A percentile compares a stretch with the other conserved stretches of the same genome.
Evolutionary conservation across 2,113 vertebrate species (phyloP).

Genomic region (Istiophorus platypterus): DNA sequence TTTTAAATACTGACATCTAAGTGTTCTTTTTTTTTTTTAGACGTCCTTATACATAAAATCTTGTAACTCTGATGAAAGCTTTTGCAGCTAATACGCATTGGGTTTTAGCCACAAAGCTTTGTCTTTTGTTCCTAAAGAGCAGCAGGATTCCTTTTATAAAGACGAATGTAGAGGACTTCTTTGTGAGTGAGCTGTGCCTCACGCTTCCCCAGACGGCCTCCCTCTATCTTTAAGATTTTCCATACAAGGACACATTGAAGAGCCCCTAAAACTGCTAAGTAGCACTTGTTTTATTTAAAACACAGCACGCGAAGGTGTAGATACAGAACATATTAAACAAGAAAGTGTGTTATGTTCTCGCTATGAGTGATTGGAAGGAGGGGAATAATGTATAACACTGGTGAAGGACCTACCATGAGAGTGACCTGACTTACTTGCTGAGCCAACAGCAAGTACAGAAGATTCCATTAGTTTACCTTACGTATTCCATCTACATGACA

Average conservation of each 20-base stretch:
- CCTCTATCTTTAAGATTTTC: conserved; percentile 46
- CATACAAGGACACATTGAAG: conserved; percentile 31
- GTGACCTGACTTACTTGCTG: background rate
- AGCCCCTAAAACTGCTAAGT: conserved; percentile 24
- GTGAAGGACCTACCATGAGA: background rate
- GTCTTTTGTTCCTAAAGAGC: conserved; percentile 28
- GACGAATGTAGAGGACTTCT: background rate
- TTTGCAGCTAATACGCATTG: conserved; percentile 5
- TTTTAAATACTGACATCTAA: conserved; percentile 19
- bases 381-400: conserved; percentile 13
- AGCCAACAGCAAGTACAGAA: background rate
- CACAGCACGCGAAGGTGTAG: background rate
- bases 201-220: conserved; percentile 44
- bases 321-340: conserved; percentile 8
- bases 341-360: conserved; percentile 10
- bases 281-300: conserved; percentile 33
- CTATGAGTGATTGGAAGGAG: background rate
- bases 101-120: conserved; percentile 4
- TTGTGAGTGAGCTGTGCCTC: conserved; percentile 42
- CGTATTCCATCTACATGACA: background rate
- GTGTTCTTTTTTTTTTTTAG: conserved; percentile 8
- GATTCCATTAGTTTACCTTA: background rate
- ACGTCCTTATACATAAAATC: background rate
- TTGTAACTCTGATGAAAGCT: conserved; percentile 23
- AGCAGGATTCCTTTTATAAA: conserved; percentile 27